These are phyloP conservation scores for Agrochola litura DNA, from an alignment of 2,888 invertebrate genomes.

Conservation along the genomic window DNA sequence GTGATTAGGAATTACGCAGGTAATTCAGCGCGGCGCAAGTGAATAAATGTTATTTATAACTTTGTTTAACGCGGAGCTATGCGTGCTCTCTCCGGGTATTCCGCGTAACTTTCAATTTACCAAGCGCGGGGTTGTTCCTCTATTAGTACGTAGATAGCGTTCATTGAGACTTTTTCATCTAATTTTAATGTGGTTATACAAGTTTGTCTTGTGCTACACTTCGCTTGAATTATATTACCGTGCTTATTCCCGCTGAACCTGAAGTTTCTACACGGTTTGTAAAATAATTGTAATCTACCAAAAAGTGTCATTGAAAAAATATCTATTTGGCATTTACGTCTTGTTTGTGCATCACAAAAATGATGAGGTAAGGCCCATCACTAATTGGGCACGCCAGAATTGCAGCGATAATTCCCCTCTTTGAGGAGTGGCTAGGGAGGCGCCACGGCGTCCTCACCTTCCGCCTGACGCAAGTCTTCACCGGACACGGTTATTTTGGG, in stretches of 20 bases:
- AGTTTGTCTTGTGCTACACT: neutral
- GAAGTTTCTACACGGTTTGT: conserved; percentile 1
- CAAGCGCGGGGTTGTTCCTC: conserved; percentile 55
- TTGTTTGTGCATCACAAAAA: neutral
- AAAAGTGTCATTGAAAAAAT: neutral
- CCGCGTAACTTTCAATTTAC: conserved; percentile 70
- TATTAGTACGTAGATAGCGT: conserved; percentile 63
- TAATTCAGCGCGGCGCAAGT: conserved; percentile 51
- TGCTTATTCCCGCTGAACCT: neutral
- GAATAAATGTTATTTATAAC: conserved; percentile 64
- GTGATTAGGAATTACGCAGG: conserved; percentile 59
- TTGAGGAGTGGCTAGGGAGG: no score
- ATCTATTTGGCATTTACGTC: neutral
- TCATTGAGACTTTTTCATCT: conserved; percentile 40
- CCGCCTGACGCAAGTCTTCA: no score
- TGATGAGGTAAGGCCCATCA: neutral
- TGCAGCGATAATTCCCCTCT: no score
- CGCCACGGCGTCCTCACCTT: no score
- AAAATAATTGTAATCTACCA: neutral
- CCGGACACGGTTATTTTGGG: no score
- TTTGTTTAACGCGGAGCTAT: conserved; percentile 54
- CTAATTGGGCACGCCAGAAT: no score
- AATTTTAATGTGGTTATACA: conserved; percentile 51
- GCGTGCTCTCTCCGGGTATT: conserved; percentile 56
- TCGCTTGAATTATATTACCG: neutral